phyloP scores from a whole-genome alignment of 2,113 vertebrate species.

The Malaclemys terrapin region DNA sequence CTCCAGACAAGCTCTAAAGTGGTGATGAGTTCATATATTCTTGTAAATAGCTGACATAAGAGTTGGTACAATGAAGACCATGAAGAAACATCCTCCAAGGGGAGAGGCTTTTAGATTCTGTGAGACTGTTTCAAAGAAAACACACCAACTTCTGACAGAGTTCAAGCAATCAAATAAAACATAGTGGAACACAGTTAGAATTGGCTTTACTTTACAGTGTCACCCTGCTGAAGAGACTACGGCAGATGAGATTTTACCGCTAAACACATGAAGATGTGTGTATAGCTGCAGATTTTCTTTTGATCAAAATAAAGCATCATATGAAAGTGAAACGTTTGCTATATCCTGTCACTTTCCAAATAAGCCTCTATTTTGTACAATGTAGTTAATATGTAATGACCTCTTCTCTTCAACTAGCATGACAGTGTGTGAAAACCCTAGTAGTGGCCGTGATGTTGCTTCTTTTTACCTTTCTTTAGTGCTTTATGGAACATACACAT shows the following conservation, averaged over 20 bases:
- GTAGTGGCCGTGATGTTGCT: background rate
- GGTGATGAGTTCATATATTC: background rate
- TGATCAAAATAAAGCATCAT: background rate
- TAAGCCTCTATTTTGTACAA: background rate
- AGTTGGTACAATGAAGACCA: background rate
- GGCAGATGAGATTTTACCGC: background rate
- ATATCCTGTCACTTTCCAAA: background rate
- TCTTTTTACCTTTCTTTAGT: slow-evolving; percentile 28
- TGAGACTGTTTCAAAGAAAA: background rate
- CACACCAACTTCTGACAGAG: background rate
- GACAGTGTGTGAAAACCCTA: slow-evolving; percentile 26
- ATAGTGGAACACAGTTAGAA: background rate
- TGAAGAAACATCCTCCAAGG: background rate
- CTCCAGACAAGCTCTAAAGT: slow-evolving; percentile 1
- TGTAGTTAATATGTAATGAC: slow-evolving; percentile 29
- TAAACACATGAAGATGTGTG: background rate
- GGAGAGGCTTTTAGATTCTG: background rate
- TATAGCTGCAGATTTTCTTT: background rate
- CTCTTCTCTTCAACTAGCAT: background rate
- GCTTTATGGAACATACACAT: background rate
- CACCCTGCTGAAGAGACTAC: background rate
- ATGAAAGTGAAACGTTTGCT: slow-evolving; percentile 7
- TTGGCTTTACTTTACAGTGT: background rate
- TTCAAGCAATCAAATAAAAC: background rate
- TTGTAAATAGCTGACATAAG: background rate